Conservation (phyloP, 2,113 vertebrate species). For the Rhinolophus sinicus region DNA sequence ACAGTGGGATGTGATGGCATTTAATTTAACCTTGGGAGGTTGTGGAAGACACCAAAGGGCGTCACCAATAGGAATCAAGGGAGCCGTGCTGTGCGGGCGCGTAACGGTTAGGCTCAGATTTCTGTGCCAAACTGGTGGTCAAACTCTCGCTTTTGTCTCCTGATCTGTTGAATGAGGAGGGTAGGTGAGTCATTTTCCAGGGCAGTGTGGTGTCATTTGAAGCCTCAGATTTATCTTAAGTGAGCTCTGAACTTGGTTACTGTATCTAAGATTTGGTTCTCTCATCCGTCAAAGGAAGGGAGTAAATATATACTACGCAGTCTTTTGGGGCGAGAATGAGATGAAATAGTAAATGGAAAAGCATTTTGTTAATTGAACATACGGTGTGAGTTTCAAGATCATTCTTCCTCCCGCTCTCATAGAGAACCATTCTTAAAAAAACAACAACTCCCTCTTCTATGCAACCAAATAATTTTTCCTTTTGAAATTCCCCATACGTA, state of each 20-base stretch:
- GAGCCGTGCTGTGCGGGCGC: fast-evolving
- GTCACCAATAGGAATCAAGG: neutral
- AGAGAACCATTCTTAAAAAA: neutral
- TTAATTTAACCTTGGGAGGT: neutral
- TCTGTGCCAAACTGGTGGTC: fast-evolving
- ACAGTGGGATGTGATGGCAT: fast-evolving
- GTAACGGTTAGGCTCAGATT: neutral
- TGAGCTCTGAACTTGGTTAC: neutral
- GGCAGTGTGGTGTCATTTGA: neutral
- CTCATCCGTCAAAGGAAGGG: neutral
- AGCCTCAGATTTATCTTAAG: neutral
- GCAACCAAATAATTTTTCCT: neutral
- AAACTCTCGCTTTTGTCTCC: neutral
- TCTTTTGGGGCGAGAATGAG: neutral
- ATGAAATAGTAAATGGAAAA: neutral
- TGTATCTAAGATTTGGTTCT: neutral
- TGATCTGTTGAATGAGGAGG: too few relatives aligned
- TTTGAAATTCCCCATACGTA: neutral
- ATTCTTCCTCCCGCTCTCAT: neutral
- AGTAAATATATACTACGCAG: neutral
- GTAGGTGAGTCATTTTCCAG: neutral
- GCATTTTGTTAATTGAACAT: neutral
- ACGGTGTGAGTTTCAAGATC: neutral
- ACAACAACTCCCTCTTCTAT: neutral
- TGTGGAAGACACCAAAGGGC: neutral